Conservation (phyloP, 1,140 invertebrate genomes). For the Bombus cullumanus region DNA sequence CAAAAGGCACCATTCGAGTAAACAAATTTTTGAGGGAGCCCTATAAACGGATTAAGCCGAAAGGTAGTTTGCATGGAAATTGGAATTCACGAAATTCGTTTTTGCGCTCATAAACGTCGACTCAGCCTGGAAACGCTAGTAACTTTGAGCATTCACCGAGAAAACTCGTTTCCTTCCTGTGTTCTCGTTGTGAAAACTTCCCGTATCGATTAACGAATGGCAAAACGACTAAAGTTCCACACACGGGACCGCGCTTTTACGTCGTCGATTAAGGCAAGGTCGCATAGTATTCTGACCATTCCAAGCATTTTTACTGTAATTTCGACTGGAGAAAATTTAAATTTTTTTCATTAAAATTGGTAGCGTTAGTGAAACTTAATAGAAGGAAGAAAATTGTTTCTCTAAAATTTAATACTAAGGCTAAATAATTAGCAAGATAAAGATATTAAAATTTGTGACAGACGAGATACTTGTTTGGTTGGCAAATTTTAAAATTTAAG, state of each 20-base stretch:
- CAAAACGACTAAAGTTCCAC: neutral
- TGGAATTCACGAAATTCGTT: conserved; percentile 32
- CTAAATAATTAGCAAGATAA: neutral
- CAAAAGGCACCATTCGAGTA: conserved; percentile 17
- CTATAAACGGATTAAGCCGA: conserved; percentile 32
- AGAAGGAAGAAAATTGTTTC: neutral
- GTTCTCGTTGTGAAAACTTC: neutral
- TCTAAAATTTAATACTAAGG: neutral
- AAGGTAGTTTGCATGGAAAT: conserved; percentile 43
- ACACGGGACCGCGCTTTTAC: neutral
- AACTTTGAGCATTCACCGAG: neutral
- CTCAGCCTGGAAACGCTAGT: neutral
- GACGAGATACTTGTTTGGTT: neutral
- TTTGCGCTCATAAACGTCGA: neutral
- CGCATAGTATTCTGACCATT: neutral
- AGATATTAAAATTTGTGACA: too few species aligned
- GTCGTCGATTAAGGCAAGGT: neutral
- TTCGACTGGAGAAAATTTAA: neutral
- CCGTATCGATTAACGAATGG: neutral
- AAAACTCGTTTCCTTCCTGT: neutral
- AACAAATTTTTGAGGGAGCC: conserved; percentile 28
- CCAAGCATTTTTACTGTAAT: neutral
- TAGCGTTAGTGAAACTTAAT: neutral
- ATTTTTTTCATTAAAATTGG: neutral
- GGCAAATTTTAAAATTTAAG: neutral